Evolutionary conservation across 1,140 invertebrate species (phyloP).

Genomic region (Anoplolepis gracilipes): DNA sequence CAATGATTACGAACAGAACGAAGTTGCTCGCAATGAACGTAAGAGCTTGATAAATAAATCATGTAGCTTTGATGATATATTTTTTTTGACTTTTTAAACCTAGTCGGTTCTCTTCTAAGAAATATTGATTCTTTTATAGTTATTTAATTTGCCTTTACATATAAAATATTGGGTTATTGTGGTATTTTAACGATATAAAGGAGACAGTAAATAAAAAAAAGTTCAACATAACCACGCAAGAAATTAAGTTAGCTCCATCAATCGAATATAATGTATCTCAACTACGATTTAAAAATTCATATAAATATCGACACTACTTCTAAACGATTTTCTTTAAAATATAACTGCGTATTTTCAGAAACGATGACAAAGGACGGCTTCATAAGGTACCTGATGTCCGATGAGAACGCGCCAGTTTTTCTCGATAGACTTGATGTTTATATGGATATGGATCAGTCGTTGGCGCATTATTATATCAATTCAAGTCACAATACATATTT

Average conservation of each 20-base stretch:
- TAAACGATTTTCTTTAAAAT: slow-evolving; percentile 72
- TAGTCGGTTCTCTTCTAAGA: background rate
- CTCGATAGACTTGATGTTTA: slow-evolving; percentile 98
- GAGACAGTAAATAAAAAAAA: background rate
- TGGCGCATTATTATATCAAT: slow-evolving; percentile 99
- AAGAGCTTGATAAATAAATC: slow-evolving; percentile 78
- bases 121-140: slow-evolving; percentile 1
- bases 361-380: slow-evolving; percentile 97
- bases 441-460: slow-evolving; percentile 99
- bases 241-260: background rate
- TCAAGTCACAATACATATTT: slow-evolving; percentile 99
- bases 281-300: background rate
- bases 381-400: slow-evolving; percentile 99
- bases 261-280: background rate
- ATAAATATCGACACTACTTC: background rate
- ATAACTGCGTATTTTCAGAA: slow-evolving; percentile 82
- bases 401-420: slow-evolving; percentile 99
- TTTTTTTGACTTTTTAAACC: slow-evolving; percentile 1
- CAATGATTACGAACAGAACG: slow-evolving; percentile 96
- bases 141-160: background rate
- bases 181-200: slow-evolving; percentile 7
- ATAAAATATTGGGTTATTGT: background rate
- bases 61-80: background rate
- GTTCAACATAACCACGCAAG: background rate
- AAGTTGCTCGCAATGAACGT: slow-evolving; percentile 92